Evolutionary conservation across 1,140 invertebrate genomes (phyloP).

Genomic region (Macrosteles quadrilineatus): DNA sequence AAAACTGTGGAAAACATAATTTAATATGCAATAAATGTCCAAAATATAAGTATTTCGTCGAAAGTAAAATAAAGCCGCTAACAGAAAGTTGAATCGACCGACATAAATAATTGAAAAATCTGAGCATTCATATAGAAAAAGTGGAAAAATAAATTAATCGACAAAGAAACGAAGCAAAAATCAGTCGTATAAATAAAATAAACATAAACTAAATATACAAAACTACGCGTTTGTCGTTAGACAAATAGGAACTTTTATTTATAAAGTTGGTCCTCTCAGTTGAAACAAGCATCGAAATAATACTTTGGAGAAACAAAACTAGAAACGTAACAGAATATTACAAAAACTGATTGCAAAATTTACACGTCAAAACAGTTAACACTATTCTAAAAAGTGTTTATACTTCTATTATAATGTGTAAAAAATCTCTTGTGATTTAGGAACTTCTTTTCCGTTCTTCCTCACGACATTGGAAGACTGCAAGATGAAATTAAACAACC

Average conservation of each 20-base stretch:
- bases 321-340: slow-evolving; percentile 17
- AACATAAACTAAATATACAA: slow-evolving; percentile 23
- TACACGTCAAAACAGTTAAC: slow-evolving; percentile 17
- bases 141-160: slow-evolving; percentile 21
- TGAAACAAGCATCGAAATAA: slow-evolving; percentile 7
- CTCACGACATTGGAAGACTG: neutral
- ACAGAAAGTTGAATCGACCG: slow-evolving; percentile 6
- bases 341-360: slow-evolving; percentile 6
- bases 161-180: slow-evolving; percentile 9
- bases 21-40: slow-evolving; percentile 27
- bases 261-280: slow-evolving; percentile 29
- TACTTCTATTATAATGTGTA: neutral
- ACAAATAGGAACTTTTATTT: slow-evolving; percentile 31
- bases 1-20: slow-evolving; percentile 30
- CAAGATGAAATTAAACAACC: slow-evolving; percentile 11
- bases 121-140: slow-evolving; percentile 20
- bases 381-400: too few species aligned
- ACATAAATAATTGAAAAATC: slow-evolving; percentile 8
- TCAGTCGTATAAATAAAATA: slow-evolving; percentile 26
- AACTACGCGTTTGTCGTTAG: slow-evolving; percentile 25
- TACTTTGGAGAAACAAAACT: neutral
- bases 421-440: slow-evolving; percentile 5
- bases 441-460: neutral
- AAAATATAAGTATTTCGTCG: slow-evolving; percentile 10
- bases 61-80: slow-evolving; percentile 4